Conservation (phyloP, 2,888 invertebrate species). For the Drosophila histrio region DNA sequence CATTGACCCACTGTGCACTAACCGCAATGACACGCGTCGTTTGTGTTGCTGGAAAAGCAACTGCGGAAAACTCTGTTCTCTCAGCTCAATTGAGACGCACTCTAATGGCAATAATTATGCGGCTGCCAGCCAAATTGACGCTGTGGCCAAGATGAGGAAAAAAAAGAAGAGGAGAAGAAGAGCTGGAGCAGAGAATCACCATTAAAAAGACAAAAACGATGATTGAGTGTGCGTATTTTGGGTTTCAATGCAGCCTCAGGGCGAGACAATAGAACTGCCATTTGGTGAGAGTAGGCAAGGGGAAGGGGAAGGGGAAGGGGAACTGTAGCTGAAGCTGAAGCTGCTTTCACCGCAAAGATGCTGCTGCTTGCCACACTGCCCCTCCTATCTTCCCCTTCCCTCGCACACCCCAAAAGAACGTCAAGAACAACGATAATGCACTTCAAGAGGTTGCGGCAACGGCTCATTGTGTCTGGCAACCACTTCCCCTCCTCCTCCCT, state of each 20-base stretch:
- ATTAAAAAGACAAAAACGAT: slow-evolving; percentile 79
- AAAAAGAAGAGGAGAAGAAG: neutral
- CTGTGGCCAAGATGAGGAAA: slow-evolving; percentile 29
- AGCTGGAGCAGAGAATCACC: slow-evolving; percentile 41
- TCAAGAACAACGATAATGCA: slow-evolving; percentile 76
- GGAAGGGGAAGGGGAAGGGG: neutral
- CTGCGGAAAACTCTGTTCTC: slow-evolving; percentile 41
- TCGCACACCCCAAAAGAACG: slow-evolving; percentile 23
- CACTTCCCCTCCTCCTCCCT: slow-evolving; percentile 1
- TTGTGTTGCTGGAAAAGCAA: slow-evolving; percentile 40
- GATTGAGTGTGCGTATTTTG: slow-evolving; percentile 78
- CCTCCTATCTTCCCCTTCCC: neutral
- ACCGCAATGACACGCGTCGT: slow-evolving; percentile 76
- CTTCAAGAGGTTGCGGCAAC: slow-evolving; percentile 70
- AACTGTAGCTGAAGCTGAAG: neutral
- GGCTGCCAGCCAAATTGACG: slow-evolving; percentile 52
- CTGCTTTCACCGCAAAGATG: slow-evolving; percentile 69
- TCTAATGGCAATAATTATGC: slow-evolving; percentile 79
- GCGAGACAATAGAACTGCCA: slow-evolving; percentile 17
- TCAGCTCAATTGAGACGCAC: slow-evolving; percentile 76
- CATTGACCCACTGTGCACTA: slow-evolving; percentile 62
- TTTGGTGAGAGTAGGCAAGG: neutral
- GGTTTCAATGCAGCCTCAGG: slow-evolving; percentile 67
- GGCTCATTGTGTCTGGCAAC: slow-evolving; percentile 74
- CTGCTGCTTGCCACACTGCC: slow-evolving; percentile 6